These are phyloP conservation scores for Acromyrmex echinatior DNA, from an alignment of 1,140 invertebrate genomes.

Conservation along the genomic window DNA sequence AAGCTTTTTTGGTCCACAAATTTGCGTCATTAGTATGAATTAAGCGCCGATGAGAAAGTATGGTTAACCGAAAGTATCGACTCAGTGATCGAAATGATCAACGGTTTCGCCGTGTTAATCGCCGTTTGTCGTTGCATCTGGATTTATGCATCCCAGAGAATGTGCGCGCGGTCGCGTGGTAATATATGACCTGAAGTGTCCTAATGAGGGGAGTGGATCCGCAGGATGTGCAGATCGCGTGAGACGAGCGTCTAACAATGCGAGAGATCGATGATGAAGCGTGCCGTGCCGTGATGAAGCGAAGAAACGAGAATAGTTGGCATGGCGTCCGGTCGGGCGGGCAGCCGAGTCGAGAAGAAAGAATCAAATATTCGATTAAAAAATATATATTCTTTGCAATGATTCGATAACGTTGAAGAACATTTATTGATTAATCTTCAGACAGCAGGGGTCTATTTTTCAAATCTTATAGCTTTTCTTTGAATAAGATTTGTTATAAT, in stretches of 20 bases:
- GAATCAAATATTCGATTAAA: slow-evolving; percentile 27
- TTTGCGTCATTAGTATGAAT: slow-evolving; percentile 33
- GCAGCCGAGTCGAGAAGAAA: slow-evolving; percentile 63
- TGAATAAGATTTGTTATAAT: too few relatives aligned
- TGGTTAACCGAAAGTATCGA: neutral
- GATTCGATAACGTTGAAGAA: neutral
- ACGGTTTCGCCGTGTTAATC: slow-evolving; percentile 50
- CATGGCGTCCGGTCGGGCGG: slow-evolving; percentile 54
- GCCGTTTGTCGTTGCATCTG: slow-evolving; percentile 65
- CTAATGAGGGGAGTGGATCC: slow-evolving; percentile 75
- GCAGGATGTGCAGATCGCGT: slow-evolving; percentile 74
- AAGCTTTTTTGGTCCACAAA: neutral
- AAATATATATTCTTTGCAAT: neutral
- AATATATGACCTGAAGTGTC: slow-evolving; percentile 70
- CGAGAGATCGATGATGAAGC: slow-evolving; percentile 81
- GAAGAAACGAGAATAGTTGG: slow-evolving; percentile 39
- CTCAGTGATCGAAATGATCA: neutral
- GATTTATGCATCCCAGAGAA: slow-evolving; percentile 67
- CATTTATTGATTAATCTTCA: neutral
- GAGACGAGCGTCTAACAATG: slow-evolving; percentile 74
- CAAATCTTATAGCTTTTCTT: too few relatives aligned
- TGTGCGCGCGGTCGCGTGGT: slow-evolving; percentile 44
- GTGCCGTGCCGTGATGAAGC: slow-evolving; percentile 55
- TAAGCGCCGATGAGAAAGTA: slow-evolving; percentile 34
- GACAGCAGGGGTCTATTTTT: too few relatives aligned